Conservation (phyloP, 2,113 vertebrate genomes). For the Boleophthalmus pectinirostris region DNA sequence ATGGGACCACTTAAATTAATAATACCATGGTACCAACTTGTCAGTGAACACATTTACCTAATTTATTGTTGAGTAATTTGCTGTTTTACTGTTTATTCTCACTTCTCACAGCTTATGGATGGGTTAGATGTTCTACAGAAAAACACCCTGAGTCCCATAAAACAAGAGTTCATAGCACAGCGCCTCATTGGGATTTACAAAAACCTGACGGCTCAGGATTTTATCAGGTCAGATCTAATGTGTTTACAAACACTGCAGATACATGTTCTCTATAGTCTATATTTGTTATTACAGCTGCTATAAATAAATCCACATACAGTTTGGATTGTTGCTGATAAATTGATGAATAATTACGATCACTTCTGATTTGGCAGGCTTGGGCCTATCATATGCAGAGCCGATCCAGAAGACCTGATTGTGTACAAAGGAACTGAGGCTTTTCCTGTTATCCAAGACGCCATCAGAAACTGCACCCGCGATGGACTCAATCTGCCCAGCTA, state of each 20-base stretch:
- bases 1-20: constrained; percentile 47
- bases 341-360: not conserved
- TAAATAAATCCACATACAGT: not conserved
- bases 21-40: constrained; percentile 24
- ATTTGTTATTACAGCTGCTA: not conserved
- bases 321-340: not conserved
- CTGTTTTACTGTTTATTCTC: constrained; percentile 2
- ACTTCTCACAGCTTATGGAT: constrained; percentile 64
- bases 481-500: constrained; percentile 65
- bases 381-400: constrained; percentile 69
- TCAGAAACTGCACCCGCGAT: constrained; percentile 66
- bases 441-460: constrained; percentile 62
- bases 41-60: not conserved
- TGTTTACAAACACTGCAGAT: not conserved
- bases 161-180: constrained; percentile 73
- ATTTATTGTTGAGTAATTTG: not conserved
- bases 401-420: constrained; percentile 60
- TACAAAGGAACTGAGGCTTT: constrained; percentile 65
- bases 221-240: constrained; percentile 64
- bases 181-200: constrained; percentile 62
- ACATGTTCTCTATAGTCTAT: not conserved
- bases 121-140: constrained; percentile 72
- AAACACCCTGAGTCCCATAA: constrained; percentile 60
- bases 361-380: constrained; percentile 66
- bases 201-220: constrained; percentile 72